Percentiles rank a stretch among this genome's conserved stretches.
Evolutionary conservation across 2,113 vertebrate species (phyloP).

Genomic region (Zosterops lateralis): DNA sequence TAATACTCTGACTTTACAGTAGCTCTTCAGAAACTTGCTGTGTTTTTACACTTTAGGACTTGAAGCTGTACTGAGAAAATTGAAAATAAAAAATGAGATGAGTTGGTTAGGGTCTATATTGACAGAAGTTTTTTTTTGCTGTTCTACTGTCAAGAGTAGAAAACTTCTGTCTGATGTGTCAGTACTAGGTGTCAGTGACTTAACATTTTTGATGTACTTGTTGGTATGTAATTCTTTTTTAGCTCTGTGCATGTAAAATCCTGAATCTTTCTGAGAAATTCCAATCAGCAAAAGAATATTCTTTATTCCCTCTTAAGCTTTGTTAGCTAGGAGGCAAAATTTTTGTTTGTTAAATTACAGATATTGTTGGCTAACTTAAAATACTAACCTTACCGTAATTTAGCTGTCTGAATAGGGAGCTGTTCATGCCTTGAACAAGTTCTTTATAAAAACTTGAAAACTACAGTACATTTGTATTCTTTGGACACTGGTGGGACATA

Average conservation of each 20-base stretch:
- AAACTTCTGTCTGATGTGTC: not conserved
- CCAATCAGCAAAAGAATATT: not conserved
- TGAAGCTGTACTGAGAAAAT: not conserved
- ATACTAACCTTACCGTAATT: not conserved
- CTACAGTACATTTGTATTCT: not conserved
- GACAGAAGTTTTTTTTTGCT: not conserved
- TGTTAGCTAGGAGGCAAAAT: not conserved
- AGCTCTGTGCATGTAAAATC: not conserved
- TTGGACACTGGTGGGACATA: not conserved
- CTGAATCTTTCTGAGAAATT: not conserved
- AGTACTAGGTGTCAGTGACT: not conserved
- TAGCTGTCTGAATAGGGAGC: not conserved
- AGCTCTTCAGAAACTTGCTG: not conserved
- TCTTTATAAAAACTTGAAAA: not conserved
- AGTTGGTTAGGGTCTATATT: not conserved
- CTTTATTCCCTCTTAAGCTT: not conserved
- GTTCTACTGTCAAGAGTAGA: not conserved
- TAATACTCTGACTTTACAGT: not conserved
- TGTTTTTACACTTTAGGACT: not conserved
- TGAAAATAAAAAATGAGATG: not conserved
- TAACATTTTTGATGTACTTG: not conserved
- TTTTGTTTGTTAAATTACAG: not conserved
- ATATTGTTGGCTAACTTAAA: not conserved
- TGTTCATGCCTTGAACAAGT: not conserved
- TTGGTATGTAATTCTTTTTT: not conserved